Conservation (phyloP, 2,888 invertebrate species). For the Seladonia tumulorum region DNA sequence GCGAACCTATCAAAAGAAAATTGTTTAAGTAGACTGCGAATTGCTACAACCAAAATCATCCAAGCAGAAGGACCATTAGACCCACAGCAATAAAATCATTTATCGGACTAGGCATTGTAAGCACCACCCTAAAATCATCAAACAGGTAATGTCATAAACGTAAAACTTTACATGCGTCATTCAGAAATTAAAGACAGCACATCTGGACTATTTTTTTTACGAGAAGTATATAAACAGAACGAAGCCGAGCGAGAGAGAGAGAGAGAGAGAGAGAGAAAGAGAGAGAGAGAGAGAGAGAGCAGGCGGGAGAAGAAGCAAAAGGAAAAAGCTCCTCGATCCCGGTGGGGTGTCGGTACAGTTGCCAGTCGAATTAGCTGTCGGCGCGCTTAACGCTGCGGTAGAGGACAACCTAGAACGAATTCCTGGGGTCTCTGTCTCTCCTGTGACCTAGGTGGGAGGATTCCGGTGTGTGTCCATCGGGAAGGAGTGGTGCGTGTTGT, state of each 20-base stretch:
- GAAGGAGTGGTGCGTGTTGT: conserved; percentile 69
- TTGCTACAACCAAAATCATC: too few species aligned
- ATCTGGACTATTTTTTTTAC: too few species aligned
- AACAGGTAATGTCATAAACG: too few species aligned
- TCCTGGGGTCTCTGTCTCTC: conserved; percentile 23
- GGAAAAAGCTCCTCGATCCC: conserved; percentile 13
- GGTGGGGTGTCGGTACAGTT: conserved; percentile 68
- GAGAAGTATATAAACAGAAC: too few species aligned
- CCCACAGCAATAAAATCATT: background rate
- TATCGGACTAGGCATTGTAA: background rate
- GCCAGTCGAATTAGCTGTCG: conserved; percentile 71
- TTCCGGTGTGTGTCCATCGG: conserved; percentile 70
- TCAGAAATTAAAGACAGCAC: too few species aligned
- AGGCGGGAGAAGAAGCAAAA: background rate
- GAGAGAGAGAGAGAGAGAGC: background rate
- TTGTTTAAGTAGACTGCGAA: too few species aligned
- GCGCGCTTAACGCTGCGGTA: conserved; percentile 63
- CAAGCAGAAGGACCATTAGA: too few species aligned
- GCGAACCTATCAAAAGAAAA: too few species aligned
- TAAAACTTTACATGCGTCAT: too few species aligned
- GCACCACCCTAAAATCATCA: background rate
- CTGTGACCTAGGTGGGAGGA: conserved; percentile 66
- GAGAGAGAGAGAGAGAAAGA: background rate
- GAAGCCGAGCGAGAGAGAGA: background rate
- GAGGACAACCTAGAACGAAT: conserved; percentile 62